These are phyloP conservation scores for Dufourea novaeangliae DNA, from an alignment of 1,140 invertebrate genomes.

Conservation along the genomic window DNA sequence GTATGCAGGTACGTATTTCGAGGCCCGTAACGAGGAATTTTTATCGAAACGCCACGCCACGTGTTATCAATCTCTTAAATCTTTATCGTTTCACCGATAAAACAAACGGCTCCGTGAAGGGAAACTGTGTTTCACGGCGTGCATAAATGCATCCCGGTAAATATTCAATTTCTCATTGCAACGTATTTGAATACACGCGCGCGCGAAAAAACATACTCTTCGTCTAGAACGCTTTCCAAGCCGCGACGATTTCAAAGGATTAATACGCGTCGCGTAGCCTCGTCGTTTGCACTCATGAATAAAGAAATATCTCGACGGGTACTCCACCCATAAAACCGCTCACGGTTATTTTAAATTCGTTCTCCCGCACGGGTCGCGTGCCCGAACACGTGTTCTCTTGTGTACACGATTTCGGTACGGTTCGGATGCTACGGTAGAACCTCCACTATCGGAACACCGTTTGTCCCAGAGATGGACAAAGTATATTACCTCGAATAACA, in stretches of 20 bases:
- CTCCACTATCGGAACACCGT: too few relatives aligned
- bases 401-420: background rate
- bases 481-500: too few relatives aligned
- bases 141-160: background rate
- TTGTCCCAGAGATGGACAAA: too few relatives aligned
- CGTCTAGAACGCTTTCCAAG: background rate
- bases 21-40: background rate
- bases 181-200: too few relatives aligned
- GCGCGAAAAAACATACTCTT: constrained; percentile 25
- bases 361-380: constrained; percentile 44
- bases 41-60: background rate
- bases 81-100: constrained; percentile 2
- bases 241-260: constrained; percentile 37
- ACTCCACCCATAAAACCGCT: constrained; percentile 40
- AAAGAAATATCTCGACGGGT: constrained; percentile 44
- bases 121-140: background rate
- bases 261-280: constrained; percentile 23
- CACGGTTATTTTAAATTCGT: constrained; percentile 48
- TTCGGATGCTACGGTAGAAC: too few relatives aligned
- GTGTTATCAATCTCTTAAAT: constrained; percentile 4
- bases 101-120: background rate
- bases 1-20: background rate
- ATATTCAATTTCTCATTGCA: constrained; percentile 9
- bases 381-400: constrained; percentile 30
- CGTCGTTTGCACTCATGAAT: constrained; percentile 44